Evolutionary conservation across 2,797 vertebrate species (phyloP), one percentile per base, ranked within the genome.

Genomic region (Pagetopsis macropterus): DNA sequence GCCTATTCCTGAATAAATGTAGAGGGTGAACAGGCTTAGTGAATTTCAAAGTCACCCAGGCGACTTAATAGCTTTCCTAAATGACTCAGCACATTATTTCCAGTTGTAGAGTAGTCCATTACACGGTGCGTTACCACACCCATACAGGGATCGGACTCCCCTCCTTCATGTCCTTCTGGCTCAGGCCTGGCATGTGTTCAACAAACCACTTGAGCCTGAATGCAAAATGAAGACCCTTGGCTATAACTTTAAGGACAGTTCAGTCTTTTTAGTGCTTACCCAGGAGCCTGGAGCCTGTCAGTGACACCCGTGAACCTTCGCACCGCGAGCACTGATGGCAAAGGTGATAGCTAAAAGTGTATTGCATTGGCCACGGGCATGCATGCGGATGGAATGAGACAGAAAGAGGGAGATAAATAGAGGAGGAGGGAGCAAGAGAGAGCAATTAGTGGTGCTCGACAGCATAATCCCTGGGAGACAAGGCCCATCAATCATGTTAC

Each of bases 41-140:
- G 83, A 87, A 89, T 91, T 84, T 93, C 90, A 90, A 91, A 93
- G 90, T 92, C 90, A 91, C 88, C 88, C 89, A 88, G 84, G 90
- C 88, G 46, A 76, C 84, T 87, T 92, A 91, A 92, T 92, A 84
- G 91, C 88, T 91, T 84, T 81, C 85, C 78, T 85, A 88, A 91
- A 92, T 92, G 92, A 93, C 83, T 94, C 92, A 88, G 92, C 92
- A 91, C 84, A 89, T 93, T 89, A 88, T 90, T 89, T 91, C 87
- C 88, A 88, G 82, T 89, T 87, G 89, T 91, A 91, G 87, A 80
- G 90, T 81, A 88, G 87, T 91, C 87, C 90, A 92, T 93, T 91
- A 90, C 87, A 90, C 76, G 84, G 65, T 86, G 88, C 72, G 84
- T 88, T 88, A 85, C 87, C 76, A 61, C 82, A 79, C 82, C 83